Conservation (phyloP, 2,888 invertebrate species). For the Caenorhabditis sulstoni region DNA sequence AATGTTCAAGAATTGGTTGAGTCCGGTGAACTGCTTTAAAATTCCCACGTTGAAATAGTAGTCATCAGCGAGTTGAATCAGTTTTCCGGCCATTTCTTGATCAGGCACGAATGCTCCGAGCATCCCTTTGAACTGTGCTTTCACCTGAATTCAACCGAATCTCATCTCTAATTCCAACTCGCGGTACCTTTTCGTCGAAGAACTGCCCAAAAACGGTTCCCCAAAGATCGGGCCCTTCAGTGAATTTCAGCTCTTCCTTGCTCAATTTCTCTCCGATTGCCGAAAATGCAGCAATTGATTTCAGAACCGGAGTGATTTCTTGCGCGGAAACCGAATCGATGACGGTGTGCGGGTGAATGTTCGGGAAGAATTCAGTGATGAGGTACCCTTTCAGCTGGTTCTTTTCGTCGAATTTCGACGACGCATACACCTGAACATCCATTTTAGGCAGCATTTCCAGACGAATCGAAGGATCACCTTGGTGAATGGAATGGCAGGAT, state of each 20-base stretch:
- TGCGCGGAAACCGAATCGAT: not conserved
- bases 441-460: not conserved
- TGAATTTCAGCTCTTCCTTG: not conserved
- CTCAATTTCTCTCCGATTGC: constrained; percentile 6
- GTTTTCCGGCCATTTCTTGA: not conserved
- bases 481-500: constrained; percentile 10
- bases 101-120: not conserved
- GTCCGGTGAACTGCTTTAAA: not conserved
- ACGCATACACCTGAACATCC: constrained; percentile 8
- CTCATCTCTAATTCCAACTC: too few species aligned
- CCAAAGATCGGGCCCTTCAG: constrained; percentile 1
- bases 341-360: not conserved
- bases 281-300: not conserved
- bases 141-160: constrained; percentile 7
- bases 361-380: constrained; percentile 15
- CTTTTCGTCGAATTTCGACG: constrained; percentile 8
- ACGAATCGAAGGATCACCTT: not conserved
- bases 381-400: constrained; percentile 18
- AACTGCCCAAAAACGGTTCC: too few species aligned
- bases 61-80: not conserved
- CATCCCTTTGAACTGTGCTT: not conserved
- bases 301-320: not conserved
- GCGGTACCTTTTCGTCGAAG: too few species aligned
- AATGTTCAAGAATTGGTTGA: constrained; percentile 1
- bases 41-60: constrained; percentile 3